Percentiles rank a stretch among this genome's conserved stretches.
Evolutionary conservation across 1,140 invertebrate genomes (phyloP).

Genomic region (Tenebrio molitor): DNA sequence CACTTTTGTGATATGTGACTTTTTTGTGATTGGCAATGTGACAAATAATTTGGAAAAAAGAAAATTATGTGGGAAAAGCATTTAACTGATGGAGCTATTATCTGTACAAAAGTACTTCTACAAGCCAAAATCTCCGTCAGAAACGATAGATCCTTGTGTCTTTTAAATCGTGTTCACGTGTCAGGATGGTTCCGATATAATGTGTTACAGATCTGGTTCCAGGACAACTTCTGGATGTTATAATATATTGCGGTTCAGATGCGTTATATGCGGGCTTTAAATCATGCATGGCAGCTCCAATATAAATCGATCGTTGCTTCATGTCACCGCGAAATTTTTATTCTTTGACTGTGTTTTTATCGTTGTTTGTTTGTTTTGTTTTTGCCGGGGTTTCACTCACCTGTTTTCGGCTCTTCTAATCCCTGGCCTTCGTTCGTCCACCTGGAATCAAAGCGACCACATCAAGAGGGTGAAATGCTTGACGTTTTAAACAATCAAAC

Average conservation of each 20-base stretch:
- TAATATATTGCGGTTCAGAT: constrained; percentile 26
- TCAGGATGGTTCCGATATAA: not conserved
- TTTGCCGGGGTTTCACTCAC: constrained; percentile 49
- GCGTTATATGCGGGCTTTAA: constrained; percentile 21
- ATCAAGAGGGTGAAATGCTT: constrained; percentile 47
- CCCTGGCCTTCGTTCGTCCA: constrained; percentile 57
- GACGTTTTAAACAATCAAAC: constrained; percentile 1
- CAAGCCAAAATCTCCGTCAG: too few species aligned
- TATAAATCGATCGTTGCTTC: constrained; percentile 8
- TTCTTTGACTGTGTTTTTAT: too few species aligned
- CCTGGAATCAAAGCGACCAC: constrained; percentile 62
- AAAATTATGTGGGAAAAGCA: too few species aligned
- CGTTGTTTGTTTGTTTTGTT: too few species aligned
- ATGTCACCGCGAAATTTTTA: too few species aligned
- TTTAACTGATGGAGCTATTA: too few species aligned
- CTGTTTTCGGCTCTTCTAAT: constrained; percentile 57
- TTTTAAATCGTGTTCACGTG: too few species aligned
- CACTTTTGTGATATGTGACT: too few species aligned
- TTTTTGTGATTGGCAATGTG: too few species aligned
- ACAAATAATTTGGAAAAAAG: too few species aligned
- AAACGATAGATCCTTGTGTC: too few species aligned
- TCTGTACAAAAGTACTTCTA: too few species aligned
- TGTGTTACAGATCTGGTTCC: constrained; percentile 9
- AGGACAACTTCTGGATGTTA: constrained; percentile 10
- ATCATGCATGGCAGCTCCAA: constrained; percentile 20